Conservation (phyloP, 2,113 vertebrate genomes). For the Psilopsiagon aymara region DNA sequence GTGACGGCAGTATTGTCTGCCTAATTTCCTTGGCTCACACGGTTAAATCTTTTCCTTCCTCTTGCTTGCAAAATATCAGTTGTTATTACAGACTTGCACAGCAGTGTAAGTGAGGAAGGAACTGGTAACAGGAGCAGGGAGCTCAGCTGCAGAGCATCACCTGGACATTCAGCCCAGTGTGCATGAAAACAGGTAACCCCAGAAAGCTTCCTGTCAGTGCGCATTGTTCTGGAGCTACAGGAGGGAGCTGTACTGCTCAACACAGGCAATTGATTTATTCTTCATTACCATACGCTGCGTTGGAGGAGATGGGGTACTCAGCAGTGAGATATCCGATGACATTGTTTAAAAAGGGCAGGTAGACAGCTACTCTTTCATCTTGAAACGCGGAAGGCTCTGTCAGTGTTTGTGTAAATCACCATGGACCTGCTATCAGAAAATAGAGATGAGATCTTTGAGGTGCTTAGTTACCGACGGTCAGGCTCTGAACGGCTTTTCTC, state of each 20-base stretch:
- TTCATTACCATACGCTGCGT: rapidly evolving
- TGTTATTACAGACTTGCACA: background rate
- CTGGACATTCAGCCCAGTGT: background rate
- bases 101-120: rapidly evolving
- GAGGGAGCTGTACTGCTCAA: background rate
- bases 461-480: background rate
- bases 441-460: background rate
- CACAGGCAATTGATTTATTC: background rate
- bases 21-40: background rate
- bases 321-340: background rate
- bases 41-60: background rate
- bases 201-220: background rate
- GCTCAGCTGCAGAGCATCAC: background rate
- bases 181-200: background rate
- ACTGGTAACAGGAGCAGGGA: background rate
- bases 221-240: background rate
- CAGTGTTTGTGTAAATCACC: background rate
- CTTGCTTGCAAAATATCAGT: background rate
- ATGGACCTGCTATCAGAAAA: background rate
- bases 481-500: background rate
- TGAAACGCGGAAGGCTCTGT: background rate
- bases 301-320: background rate
- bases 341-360: background rate
- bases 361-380: background rate
- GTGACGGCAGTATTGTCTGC: rapidly evolving